Conservation (phyloP, 2,797 vertebrate species). For the Alauda arvensis region DNA sequence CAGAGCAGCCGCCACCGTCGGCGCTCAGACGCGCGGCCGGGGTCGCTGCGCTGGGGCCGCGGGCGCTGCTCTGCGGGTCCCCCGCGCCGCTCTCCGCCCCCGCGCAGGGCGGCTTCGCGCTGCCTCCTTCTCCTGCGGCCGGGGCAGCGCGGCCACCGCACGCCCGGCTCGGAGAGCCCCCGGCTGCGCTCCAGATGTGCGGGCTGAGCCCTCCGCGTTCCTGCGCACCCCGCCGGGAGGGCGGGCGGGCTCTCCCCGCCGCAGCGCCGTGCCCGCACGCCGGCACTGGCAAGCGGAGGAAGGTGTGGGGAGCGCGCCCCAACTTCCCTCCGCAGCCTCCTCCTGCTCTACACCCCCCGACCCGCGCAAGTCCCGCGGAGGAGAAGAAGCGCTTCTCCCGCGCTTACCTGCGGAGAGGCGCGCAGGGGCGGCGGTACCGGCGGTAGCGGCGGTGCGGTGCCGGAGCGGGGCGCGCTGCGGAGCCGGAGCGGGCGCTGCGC, state of each 20-base stretch:
- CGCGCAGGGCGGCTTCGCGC: not conserved
- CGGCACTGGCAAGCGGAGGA: not conserved
- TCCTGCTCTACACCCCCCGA: not conserved
- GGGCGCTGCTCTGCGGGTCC: not conserved
- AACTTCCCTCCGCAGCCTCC: not conserved
- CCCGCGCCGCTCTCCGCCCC: not conserved
- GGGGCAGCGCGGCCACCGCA: not conserved
- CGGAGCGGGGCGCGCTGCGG: not conserved
- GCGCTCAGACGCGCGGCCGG: not conserved
- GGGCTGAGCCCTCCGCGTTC: not conserved
- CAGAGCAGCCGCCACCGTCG: not conserved
- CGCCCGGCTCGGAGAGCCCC: not conserved
- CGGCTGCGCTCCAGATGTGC: not conserved
- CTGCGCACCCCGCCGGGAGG: not conserved
- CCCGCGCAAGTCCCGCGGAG: not conserved
- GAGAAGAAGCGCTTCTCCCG: not conserved
- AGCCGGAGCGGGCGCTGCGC: not conserved
- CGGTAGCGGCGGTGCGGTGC: too few relatives aligned
- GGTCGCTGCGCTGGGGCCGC: not conserved
- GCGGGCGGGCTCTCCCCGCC: not conserved
- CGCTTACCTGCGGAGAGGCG: not conserved
- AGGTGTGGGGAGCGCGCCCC: not conserved
- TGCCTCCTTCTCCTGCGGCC: not conserved
- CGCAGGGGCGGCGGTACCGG: not conserved
- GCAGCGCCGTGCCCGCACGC: not conserved